These are phyloP conservation scores for Phylloscopus collybita DNA, from an alignment of 2,797 vertebrate species.

Conservation along the genomic window DNA sequence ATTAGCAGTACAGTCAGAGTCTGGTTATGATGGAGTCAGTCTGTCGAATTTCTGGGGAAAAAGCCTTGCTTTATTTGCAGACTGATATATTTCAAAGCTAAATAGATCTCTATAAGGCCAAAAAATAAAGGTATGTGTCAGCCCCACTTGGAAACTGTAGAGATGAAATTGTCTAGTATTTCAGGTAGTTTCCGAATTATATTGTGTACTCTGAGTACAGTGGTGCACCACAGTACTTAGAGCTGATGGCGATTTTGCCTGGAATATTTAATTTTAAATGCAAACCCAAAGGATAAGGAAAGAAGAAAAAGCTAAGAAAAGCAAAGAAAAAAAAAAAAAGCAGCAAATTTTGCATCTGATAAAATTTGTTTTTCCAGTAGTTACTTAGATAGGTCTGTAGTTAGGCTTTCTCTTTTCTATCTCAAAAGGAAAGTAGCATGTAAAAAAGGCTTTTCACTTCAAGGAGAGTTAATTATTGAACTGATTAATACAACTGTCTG, in stretches of 20 bases:
- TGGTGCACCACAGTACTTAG: not conserved
- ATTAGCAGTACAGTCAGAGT: not conserved
- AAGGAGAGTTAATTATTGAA: not conserved
- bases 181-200: not conserved
- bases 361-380: not conserved
- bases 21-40: not conserved
- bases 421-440: not conserved
- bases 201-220: not conserved
- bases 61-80: not conserved
- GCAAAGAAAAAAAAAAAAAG: not conserved
- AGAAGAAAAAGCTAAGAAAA: not conserved
- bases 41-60: not conserved
- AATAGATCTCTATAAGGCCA: not conserved
- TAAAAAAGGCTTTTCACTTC: not conserved
- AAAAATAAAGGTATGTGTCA: not conserved
- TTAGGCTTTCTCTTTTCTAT: not conserved
- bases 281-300: not conserved
- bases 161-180: not conserved
- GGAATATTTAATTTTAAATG: not conserved
- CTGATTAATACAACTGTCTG: not conserved
- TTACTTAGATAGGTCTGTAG: not conserved
- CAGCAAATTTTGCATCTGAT: not conserved
- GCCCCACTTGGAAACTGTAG: not conserved
- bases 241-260: not conserved
- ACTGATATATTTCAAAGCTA: not conserved